Percentiles rank a stretch among this genome's conserved stretches.
Conservation (phyloP, 53 echinoderm and acorn worm species). For the Crossaster papposus region DNA sequence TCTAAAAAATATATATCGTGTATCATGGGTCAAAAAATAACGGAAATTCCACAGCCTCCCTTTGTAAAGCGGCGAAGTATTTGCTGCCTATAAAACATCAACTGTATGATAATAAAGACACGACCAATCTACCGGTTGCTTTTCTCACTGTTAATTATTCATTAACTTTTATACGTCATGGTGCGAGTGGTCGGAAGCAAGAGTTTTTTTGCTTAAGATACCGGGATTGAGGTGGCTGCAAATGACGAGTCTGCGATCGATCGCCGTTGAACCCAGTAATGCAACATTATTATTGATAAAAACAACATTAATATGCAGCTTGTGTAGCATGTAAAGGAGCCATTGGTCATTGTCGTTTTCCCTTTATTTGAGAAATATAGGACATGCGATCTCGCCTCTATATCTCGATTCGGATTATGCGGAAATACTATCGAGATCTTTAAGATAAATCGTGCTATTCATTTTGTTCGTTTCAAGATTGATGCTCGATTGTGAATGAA, state of each 20-base stretch:
- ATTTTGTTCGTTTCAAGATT: neutral
- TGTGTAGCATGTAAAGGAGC: neutral
- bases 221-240: neutral
- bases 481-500: neutral
- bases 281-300: neutral
- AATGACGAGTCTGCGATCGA: neutral
- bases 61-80: neutral
- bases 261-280: too few species aligned
- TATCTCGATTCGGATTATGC: neutral
- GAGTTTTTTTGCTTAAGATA: neutral
- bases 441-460: neutral
- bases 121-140: constrained; percentile 39
- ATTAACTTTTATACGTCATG: constrained; percentile 21
- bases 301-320: constrained; percentile 6
- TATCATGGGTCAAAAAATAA: too few species aligned
- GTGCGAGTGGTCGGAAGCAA: neutral
- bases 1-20: too few species aligned
- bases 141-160: constrained; percentile 36
- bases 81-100: neutral
- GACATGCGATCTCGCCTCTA: neutral
- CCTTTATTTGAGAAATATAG: neutral
- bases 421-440: neutral
- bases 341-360: neutral
- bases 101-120: neutral
- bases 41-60: too few species aligned